Evolutionary conservation across 2,113 vertebrate genomes (phyloP), one percentile per base, ranked within the genome.

Genomic region (Pomatostomus ruficeps): DNA sequence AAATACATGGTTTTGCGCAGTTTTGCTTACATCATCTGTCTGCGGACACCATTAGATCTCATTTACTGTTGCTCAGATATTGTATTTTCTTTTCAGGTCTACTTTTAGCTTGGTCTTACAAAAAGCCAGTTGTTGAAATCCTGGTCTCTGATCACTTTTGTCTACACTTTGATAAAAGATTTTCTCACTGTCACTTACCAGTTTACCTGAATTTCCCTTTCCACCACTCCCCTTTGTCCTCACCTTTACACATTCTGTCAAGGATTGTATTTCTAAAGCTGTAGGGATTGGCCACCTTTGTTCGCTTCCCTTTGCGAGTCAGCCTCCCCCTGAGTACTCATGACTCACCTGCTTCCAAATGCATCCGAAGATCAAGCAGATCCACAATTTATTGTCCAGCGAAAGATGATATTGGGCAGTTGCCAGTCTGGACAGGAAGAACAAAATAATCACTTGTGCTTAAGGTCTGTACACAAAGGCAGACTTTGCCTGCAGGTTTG

Each of bases 1-100:
- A 94, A 96, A 85, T 74, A 75, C 48, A 74, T 63, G 59, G 3
- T 62, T 96, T 97, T 94, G 40, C 81, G 42, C n/a, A 31, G 42
- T 85, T 95, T 89, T 95, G 62, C 42, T 92, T 68, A 49, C 5
- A 26, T 94, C 40, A 29, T 80, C 72, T 91, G 17, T 54, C 62
- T 94, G 55, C 58, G 36, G 26, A 61, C 82, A 49, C 51, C 45
- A 67, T 86, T 79, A 85, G 24, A 89, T 36, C 54, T 66, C 42
- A 81, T 65, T 92, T 85, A 58, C 19, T 72, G 49, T 28, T 75
- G 33, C 57, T 74, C 42, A 77, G 67, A 62, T 92, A 55, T 2
- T 88, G 10, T 45, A 59, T 77, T 95, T 94, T 88, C 38, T 85
- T 91, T 86, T 62, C 65, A 83, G 42, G 49, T 67, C 72, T 94